Percentiles rank a stretch among this genome's conserved stretches.
Conservation (phyloP, 2,113 vertebrate genomes). For the Albula glossodonta region DNA sequence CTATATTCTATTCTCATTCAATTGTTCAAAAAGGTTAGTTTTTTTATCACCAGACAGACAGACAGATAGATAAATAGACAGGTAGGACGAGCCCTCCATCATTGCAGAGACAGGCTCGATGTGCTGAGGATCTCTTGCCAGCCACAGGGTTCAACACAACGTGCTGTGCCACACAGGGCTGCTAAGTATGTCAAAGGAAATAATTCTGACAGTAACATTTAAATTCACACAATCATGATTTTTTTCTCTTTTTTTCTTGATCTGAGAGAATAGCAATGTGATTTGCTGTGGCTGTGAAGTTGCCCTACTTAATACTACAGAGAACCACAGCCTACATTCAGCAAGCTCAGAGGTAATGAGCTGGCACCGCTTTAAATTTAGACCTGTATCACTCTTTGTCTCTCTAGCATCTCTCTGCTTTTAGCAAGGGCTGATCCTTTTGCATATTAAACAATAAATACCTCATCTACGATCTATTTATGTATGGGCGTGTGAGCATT, state of each 20-base stretch:
- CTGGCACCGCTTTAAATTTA: not conserved
- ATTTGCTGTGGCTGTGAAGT: not conserved
- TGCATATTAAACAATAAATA: not conserved
- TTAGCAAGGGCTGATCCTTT: not conserved
- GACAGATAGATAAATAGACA: no score
- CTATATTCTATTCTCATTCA: no score
- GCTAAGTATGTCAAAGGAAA: not conserved
- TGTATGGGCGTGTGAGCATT: no score
- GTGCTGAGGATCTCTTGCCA: not conserved
- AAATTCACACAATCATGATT: not conserved
- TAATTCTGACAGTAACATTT: not conserved
- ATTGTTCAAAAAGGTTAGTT: no score
- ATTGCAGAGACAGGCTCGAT: no score
- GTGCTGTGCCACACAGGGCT: not conserved
- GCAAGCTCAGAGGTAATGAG: not conserved
- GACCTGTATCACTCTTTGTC: not conserved
- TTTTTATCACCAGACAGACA: no score
- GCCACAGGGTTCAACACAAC: not conserved
- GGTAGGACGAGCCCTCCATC: no score
- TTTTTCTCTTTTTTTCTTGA: not conserved
- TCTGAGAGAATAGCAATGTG: not conserved
- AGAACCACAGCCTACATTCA: constrained; percentile 9
- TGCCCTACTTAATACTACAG: constrained; percentile 4
- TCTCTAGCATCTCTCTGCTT: not conserved
- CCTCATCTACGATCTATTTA: not conserved